Percentiles rank a stretch among this genome's conserved stretches.
Evolutionary conservation across 2,888 invertebrate genomes (phyloP).

Genomic region (Eulithis prunata): DNA sequence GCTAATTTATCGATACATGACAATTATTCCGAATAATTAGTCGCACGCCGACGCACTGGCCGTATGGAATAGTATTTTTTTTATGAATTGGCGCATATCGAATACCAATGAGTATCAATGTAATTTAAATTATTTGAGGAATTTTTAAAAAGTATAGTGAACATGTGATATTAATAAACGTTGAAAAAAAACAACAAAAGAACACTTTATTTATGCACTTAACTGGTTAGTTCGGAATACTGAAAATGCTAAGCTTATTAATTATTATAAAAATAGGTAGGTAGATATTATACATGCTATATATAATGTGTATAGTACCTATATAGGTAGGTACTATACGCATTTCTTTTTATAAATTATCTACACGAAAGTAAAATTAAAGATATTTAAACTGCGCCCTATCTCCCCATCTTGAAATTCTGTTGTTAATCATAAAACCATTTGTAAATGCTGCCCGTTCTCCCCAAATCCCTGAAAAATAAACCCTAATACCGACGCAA

Average conservation of each 20-base stretch:
- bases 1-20: slow-evolving; percentile 78
- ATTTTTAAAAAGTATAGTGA: no score
- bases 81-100: background rate
- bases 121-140: no score
- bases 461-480: slow-evolving; percentile 11
- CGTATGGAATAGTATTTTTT: slow-evolving; percentile 5
- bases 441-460: slow-evolving; percentile 4
- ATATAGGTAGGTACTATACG: background rate
- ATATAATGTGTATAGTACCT: no score
- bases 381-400: slow-evolving; percentile 41
- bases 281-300: no score
- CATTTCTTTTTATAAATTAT: background rate
- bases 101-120: background rate
- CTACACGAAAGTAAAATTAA: slow-evolving; percentile 4
- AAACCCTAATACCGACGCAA: slow-evolving; percentile 26
- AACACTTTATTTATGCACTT: no score
- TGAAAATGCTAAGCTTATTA: no score
- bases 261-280: no score
- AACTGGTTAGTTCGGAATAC: no score
- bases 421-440: slow-evolving; percentile 51
- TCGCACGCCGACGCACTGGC: slow-evolving; percentile 44
- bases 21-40: slow-evolving; percentile 83
- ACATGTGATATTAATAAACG: no score
- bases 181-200: no score
- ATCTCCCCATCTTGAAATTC: slow-evolving; percentile 71